Percentiles rank a stretch among this genome's conserved stretches.
phyloP scores from a whole-genome alignment of 2,113 vertebrate genomes.

The Platysternon megacephalum region DNA sequence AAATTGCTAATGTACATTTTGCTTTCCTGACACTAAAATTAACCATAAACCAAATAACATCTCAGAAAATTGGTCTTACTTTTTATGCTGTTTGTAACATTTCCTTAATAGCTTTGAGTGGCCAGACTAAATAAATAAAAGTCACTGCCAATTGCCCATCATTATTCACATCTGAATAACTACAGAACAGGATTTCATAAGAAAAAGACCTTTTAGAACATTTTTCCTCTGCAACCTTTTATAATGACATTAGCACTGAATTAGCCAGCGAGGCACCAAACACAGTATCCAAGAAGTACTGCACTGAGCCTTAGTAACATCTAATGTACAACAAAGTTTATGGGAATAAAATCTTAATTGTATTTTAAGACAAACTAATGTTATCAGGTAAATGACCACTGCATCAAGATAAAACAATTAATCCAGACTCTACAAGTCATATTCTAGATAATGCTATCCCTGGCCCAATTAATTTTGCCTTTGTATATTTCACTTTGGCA shows the following conservation, averaged over 20 bases:
- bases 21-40: constrained; percentile 41
- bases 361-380: constrained; percentile 31
- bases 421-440: constrained; percentile 10
- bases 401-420: constrained; percentile 48
- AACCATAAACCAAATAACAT: constrained; percentile 58
- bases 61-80: not conserved
- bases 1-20: constrained; percentile 43
- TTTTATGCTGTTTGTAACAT: not conserved
- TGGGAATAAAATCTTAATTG: constrained; percentile 49
- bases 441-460: constrained; percentile 24
- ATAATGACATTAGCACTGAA: constrained; percentile 48
- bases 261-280: constrained; percentile 36
- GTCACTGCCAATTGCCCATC: not conserved
- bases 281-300: not conserved
- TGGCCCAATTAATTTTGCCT: constrained; percentile 24
- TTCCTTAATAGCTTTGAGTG: not conserved
- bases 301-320: not conserved
- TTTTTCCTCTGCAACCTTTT: constrained; percentile 45
- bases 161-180: constrained; percentile 41
- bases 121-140: not conserved
- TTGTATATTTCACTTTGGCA: constrained; percentile 40
- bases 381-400: constrained; percentile 31
- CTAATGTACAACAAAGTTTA: not conserved
- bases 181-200: not conserved
- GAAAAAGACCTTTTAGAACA: constrained; percentile 26